A percentile compares a stretch with the other conserved stretches of the same genome.
phyloP scores from a whole-genome alignment of 2,113 vertebrate species.

The Thalassarche chlororhynchos region DNA sequence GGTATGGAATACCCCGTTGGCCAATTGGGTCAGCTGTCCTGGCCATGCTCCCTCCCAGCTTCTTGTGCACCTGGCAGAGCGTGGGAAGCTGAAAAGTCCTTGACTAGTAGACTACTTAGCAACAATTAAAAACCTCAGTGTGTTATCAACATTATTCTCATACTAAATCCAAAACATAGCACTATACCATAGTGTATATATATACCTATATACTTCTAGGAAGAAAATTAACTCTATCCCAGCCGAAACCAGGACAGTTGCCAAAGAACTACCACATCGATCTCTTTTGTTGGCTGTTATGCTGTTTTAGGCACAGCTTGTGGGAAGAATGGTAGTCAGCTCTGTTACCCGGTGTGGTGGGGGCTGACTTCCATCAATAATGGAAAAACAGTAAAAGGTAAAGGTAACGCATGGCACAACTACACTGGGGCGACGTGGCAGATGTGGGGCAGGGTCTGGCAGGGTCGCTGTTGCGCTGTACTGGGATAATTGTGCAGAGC shows the following conservation, averaged over 20 bases:
- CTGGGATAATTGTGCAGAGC: not conserved
- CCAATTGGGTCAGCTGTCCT: too few relatives aligned
- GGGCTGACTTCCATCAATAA: not conserved
- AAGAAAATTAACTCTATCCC: too few relatives aligned
- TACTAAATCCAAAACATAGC: too few relatives aligned
- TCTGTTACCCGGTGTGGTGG: not conserved
- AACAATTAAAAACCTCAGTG: too few relatives aligned
- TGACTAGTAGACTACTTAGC: too few relatives aligned
- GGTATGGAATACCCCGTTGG: too few relatives aligned
- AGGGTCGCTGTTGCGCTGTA: rapidly evolving
- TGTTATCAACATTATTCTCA: too few relatives aligned
- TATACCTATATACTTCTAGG: too few relatives aligned
- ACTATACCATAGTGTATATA: too few relatives aligned
- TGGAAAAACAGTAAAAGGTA: not conserved
- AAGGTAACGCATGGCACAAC: rapidly evolving
- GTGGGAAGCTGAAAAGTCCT: too few relatives aligned
- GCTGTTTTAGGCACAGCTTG: not conserved
- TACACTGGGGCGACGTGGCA: rapidly evolving
- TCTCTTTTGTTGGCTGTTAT: not conserved
- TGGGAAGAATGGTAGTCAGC: not conserved
- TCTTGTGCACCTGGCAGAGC: too few relatives aligned
- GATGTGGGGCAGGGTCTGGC: not conserved
- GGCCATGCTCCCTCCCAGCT: too few relatives aligned
- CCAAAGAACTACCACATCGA: rapidly evolving
- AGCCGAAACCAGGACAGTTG: not conserved